phyloP scores from a whole-genome alignment of 2,888 invertebrate genomes.

The Coleophora flavipennella region DNA sequence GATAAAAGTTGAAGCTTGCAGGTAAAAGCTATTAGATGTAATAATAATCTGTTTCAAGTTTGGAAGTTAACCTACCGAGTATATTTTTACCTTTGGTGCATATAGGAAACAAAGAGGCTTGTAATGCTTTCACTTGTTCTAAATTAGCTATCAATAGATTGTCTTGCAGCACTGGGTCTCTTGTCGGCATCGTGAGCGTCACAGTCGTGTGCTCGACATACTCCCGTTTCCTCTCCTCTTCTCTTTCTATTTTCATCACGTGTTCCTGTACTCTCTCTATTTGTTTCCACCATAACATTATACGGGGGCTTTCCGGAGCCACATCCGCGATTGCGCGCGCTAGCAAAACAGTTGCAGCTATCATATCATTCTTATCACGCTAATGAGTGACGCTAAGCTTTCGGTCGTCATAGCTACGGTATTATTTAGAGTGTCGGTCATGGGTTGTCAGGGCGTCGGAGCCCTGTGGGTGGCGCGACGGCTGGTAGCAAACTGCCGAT shows the following conservation, averaged over 20 bases:
- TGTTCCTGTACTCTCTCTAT: conserved; percentile 47
- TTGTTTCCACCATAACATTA: conserved; percentile 71
- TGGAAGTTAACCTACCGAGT: not conserved
- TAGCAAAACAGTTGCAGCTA: conserved; percentile 26
- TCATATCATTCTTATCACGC: conserved; percentile 28
- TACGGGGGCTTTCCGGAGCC: conserved; percentile 27
- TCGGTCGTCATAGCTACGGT: conserved; percentile 54
- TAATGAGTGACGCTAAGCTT: conserved; percentile 25
- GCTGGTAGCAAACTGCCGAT: conserved; percentile 51
- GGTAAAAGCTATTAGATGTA: too few species aligned
- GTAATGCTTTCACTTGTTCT: conserved; percentile 76
- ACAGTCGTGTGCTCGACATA: conserved; percentile 49
- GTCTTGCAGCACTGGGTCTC: conserved; percentile 52
- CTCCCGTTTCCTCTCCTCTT: conserved; percentile 45
- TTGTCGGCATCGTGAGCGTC: conserved; percentile 46
- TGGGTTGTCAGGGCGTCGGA: conserved; percentile 26
- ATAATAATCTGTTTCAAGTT: too few species aligned
- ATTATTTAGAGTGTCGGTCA: conserved; percentile 29
- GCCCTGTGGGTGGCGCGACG: conserved; percentile 46
- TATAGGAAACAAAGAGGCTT: conserved; percentile 78
- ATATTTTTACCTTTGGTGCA: conserved; percentile 58
- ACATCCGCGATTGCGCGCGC: conserved; percentile 24
- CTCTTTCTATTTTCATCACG: conserved; percentile 55
- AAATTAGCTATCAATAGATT: conserved; percentile 54
- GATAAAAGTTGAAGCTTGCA: not conserved